Conservation (phyloP, 2,888 invertebrate genomes). For the Nemotelus nigrinus region DNA sequence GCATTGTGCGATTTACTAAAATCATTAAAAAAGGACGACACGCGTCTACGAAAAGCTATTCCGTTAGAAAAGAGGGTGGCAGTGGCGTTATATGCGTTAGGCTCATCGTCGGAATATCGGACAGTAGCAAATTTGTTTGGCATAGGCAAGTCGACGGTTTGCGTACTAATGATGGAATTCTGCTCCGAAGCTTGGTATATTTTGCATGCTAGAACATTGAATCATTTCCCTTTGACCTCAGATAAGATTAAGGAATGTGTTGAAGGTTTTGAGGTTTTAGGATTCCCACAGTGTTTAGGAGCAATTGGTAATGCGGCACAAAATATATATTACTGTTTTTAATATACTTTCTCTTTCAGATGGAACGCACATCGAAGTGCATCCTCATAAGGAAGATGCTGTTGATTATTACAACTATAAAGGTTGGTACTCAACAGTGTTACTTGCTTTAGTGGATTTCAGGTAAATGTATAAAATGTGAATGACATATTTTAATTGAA, state of each 20-base stretch:
- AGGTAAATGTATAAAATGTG: too few relatives aligned
- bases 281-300: constrained; percentile 38
- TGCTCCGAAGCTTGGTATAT: constrained; percentile 5
- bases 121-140: constrained; percentile 43
- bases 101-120: constrained; percentile 38
- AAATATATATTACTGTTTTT: too few relatives aligned
- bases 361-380: too few relatives aligned
- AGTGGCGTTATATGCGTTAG: constrained; percentile 43
- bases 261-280: constrained; percentile 23
- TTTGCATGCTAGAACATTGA: background rate
- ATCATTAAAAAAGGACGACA: too few relatives aligned
- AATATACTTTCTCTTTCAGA: too few relatives aligned
- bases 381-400: too few relatives aligned
- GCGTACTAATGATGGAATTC: constrained; percentile 37
- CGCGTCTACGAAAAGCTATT: constrained; percentile 12
- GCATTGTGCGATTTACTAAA: too few relatives aligned
- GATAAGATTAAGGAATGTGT: constrained; percentile 23
- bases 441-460: too few relatives aligned
- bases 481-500: too few relatives aligned
- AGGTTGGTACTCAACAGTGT: too few relatives aligned
- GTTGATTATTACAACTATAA: too few relatives aligned
- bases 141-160: constrained; percentile 43
- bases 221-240: constrained; percentile 19
- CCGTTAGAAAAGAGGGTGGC: constrained; percentile 28
- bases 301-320: constrained; percentile 27